These are phyloP conservation scores for Oenanthe oenanthe DNA, from an alignment of 2,113 vertebrate genomes.

Conservation along the genomic window DNA sequence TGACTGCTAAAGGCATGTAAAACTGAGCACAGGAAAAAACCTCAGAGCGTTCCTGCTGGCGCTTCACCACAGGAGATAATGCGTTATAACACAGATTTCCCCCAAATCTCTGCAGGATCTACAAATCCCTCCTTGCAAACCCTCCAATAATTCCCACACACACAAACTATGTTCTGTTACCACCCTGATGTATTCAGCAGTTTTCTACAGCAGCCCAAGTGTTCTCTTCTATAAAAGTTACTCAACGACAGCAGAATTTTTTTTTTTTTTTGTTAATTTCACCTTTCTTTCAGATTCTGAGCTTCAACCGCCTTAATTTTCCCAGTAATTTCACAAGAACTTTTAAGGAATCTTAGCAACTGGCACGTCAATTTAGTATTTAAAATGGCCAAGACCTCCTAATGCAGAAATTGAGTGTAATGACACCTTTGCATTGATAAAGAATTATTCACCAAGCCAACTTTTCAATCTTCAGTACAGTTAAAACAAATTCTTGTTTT, in stretches of 20 bases:
- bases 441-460: neutral
- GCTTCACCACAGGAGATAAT: constrained; percentile 31
- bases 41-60: constrained; percentile 18
- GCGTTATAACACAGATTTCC: constrained; percentile 42
- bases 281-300: constrained; percentile 3
- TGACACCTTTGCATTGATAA: neutral
- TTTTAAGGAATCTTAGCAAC: neutral
- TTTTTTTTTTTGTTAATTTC: neutral
- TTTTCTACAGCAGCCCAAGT: neutral
- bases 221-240: neutral
- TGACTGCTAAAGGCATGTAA: constrained; percentile 8
- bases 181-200: neutral
- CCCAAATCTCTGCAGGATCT: constrained; percentile 27
- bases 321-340: neutral
- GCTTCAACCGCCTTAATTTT: neutral
- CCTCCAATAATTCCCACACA: neutral
- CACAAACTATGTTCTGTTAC: neutral
- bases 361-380: neutral
- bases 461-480: neutral
- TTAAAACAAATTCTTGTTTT: neutral
- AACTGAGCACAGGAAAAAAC: neutral
- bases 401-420: neutral
- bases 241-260: neutral
- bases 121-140: constrained; percentile 38
- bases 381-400: neutral